A percentile compares a stretch with the other conserved stretches of the same genome.
Conservation (phyloP, 2,113 vertebrate species). For the Gallinago paraguaiae region DNA sequence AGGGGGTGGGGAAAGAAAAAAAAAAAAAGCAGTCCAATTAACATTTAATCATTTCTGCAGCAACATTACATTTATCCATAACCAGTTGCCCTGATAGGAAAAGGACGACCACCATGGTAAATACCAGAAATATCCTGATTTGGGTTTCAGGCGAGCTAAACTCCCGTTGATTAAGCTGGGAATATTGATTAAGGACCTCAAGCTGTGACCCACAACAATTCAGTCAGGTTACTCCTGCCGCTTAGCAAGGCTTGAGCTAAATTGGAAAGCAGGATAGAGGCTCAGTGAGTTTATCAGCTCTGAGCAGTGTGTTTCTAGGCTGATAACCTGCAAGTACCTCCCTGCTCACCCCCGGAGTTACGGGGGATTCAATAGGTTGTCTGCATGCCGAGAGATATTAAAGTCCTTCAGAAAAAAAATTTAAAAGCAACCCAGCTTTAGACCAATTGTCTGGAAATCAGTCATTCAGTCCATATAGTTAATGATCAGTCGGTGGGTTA, state of each 20-base stretch:
- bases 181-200: constrained; percentile 55
- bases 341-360: background rate
- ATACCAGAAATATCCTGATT: constrained; percentile 1
- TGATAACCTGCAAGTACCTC: constrained; percentile 46
- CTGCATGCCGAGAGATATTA: constrained; percentile 29
- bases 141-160: background rate
- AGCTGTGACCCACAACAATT: constrained; percentile 37
- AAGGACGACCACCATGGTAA: background rate
- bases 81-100: background rate
- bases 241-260: constrained; percentile 24
- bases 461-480: background rate
- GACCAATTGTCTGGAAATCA: background rate
- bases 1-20: background rate
- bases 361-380: background rate
- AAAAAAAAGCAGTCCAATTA: background rate
- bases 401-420: background rate
- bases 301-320: constrained; percentile 23
- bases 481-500: constrained; percentile 30
- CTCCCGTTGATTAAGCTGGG: background rate
- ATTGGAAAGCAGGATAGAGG: constrained; percentile 24
- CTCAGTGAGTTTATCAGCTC: constrained; percentile 36
- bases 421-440: background rate
- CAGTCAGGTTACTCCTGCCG: background rate
- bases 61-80: background rate
- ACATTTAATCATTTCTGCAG: background rate